phyloP scores from a whole-genome alignment of 2,113 vertebrate species.

The Brienomyrus longianalis region DNA sequence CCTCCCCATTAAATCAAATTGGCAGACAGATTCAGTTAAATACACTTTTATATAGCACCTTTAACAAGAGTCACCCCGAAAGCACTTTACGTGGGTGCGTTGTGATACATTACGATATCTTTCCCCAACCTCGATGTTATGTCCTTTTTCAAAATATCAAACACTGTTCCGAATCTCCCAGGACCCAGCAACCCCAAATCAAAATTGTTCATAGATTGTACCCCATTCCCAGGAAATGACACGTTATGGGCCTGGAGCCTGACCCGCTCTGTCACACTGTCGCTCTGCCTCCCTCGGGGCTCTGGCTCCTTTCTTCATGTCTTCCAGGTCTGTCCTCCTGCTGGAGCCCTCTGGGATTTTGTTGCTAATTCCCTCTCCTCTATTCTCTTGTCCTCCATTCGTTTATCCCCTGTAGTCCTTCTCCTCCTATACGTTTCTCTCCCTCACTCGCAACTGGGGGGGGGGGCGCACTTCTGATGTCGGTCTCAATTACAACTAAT shows the following conservation, averaged over 20 bases:
- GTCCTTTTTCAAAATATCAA: no score
- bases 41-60: no score
- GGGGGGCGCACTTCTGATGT: not conserved
- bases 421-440: not conserved
- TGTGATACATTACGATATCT: no score
- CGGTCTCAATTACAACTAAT: not conserved
- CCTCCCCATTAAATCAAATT: no score
- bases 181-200: not conserved
- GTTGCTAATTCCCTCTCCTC: not conserved
- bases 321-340: not conserved
- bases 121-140: no score
- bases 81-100: no score
- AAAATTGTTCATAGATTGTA: not conserved
- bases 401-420: not conserved
- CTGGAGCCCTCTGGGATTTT: not conserved
- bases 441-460: not conserved
- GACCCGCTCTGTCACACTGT: not conserved
- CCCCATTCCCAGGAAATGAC: not conserved
- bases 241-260: not conserved
- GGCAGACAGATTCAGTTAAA: no score
- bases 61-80: no score
- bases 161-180: no score
- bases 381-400: no score
- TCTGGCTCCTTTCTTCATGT: not conserved
- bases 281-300: not conserved